Evolutionary conservation across 2,888 invertebrate species (phyloP), one percentile per base, ranked within the genome.

Genomic region (Stenoptilia bipunctidactyla): DNA sequence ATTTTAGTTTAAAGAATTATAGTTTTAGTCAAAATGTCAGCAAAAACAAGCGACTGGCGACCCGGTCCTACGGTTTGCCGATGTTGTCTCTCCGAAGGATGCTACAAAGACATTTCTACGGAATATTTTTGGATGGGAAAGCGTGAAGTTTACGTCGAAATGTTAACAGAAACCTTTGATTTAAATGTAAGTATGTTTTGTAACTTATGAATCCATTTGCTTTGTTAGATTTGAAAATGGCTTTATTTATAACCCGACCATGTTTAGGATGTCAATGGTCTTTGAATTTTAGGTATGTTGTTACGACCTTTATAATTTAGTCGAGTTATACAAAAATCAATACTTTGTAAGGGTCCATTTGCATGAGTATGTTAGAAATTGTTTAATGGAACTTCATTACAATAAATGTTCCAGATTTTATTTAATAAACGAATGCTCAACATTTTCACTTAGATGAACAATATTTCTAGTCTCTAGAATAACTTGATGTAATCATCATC

Each of bases 91-190:
- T 47, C 72, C 0, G 82, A 83, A 45, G 82, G 82, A 1, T 82
- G 82, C 44, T 82, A 83, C 48, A 83, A 83, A 52, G 82, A 83
- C 50, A 80, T 83, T 58, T 77, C 82, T 27, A 80, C 82, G 10
- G 80, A 82, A 65, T 83, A 83, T 61, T 80, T 82, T 48, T 83
- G 82, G 82, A 83, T 83, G 82, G 82, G 82, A 43, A 79, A 77
- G 46, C 61, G 74, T 34, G 82, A 83, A 59, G 77, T 82, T 20
- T 83, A 83, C 47, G 59, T 71, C 2, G 82, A 82, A 54, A 82
- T 83, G 80, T 63, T 83, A 13, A 52, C 60, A 1, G 72, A 79
- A 1, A 69, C 76, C 10, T 68, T 82, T 12, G 71, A 63, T 46
- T 46, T 82, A 13, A 56, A 58, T 25, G 82, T 82, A 57, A 76